These are phyloP conservation scores for Urosaurus nigricauda DNA, from an alignment of 2,797 vertebrate species.

Conservation along the genomic window DNA sequence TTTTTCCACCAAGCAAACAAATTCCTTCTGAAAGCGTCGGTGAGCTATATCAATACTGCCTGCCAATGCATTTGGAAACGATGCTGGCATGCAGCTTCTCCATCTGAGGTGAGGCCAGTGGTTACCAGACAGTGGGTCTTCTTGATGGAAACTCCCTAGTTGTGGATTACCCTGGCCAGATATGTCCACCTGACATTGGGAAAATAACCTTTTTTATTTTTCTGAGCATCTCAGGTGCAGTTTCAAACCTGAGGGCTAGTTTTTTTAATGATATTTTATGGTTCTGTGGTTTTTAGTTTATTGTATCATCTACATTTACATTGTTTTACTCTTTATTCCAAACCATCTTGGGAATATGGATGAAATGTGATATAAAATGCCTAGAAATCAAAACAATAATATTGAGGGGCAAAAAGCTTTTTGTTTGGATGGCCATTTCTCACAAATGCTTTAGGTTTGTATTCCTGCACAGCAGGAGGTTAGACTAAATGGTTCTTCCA, in stretches of 20 bases:
- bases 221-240: background rate
- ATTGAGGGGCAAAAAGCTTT: too few relatives aligned
- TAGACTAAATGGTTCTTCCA: too few relatives aligned
- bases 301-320: background rate
- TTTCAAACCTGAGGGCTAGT: background rate
- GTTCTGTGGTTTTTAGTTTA: background rate
- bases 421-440: too few relatives aligned
- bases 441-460: too few relatives aligned
- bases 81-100: background rate
- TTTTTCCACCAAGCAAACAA: slow-evolving; percentile 21
- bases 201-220: background rate
- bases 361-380: background rate
- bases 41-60: background rate
- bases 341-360: background rate
- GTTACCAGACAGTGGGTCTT: background rate
- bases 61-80: background rate
- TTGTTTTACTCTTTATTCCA: background rate
- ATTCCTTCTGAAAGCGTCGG: background rate
- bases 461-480: too few relatives aligned
- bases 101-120: background rate
- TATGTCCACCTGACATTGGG: background rate
- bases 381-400: too few relatives aligned
- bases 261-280: background rate
- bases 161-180: background rate
- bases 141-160: background rate